Evolutionary conservation across 2,113 vertebrate genomes (phyloP).

Genomic region (Sphaerodactylus townsendi): DNA sequence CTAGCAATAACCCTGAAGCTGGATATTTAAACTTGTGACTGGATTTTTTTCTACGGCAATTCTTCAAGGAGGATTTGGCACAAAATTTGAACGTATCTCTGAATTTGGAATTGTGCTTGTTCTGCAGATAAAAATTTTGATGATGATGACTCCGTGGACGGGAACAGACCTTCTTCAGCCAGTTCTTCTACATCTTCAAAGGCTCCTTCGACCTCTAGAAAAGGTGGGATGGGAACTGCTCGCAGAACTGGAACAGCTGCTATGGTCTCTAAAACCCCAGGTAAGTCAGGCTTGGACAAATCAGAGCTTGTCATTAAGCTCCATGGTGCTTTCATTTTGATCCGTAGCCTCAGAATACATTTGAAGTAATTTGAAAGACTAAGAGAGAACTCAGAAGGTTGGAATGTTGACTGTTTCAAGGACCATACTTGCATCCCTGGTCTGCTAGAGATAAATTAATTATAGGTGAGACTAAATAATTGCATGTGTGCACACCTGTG

Average conservation of each 20-base stretch:
- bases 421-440: background rate
- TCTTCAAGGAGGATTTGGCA: background rate
- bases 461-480: no score
- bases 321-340: background rate
- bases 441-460: background rate
- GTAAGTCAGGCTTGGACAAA: conserved; percentile 63
- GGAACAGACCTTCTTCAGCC: conserved; percentile 94
- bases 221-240: conserved; percentile 79
- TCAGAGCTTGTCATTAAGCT: background rate
- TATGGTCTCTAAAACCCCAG: conserved; percentile 80
- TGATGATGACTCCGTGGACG: conserved; percentile 97
- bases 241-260: conserved; percentile 85
- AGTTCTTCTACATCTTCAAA: conserved; percentile 90
- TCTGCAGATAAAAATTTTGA: conserved; percentile 96
- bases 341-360: background rate
- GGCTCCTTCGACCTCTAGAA: conserved; percentile 81
- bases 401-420: background rate
- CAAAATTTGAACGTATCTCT: rapidly evolving
- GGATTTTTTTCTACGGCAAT: background rate
- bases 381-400: background rate
- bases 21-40: background rate
- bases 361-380: background rate
- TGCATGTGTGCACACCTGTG: no score
- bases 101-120: conserved; percentile 28
- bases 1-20: background rate